Evolutionary conservation across 2,888 invertebrate species (phyloP).

Genomic region (Trichacis sp.): DNA sequence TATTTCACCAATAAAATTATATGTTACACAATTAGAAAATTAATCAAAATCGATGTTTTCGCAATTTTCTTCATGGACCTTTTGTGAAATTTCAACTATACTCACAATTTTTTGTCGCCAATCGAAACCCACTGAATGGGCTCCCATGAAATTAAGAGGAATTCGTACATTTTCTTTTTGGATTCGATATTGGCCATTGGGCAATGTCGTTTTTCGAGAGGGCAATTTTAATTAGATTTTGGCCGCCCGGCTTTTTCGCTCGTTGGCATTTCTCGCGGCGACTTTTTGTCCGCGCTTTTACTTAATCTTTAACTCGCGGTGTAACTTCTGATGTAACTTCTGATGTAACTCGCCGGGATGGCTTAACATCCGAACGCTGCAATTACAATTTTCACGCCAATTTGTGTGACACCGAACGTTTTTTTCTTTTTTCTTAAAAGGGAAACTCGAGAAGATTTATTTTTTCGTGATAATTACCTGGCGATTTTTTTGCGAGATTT

Average conservation of each 20-base stretch:
- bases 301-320: slow-evolving; percentile 36
- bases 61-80: too few relatives aligned
- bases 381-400: slow-evolving; percentile 29
- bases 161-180: not conserved
- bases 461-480: not conserved
- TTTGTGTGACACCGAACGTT: not conserved
- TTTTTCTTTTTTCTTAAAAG: not conserved
- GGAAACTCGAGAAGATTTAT: not conserved
- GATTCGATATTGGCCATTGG: too few relatives aligned
- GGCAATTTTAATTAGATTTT: not conserved
- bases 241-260: not conserved
- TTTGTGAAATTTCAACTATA: too few relatives aligned
- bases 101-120: too few relatives aligned
- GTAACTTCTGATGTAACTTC: slow-evolving; percentile 33
- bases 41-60: too few relatives aligned
- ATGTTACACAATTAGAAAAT: too few relatives aligned
- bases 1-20: too few relatives aligned
- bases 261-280: slow-evolving; percentile 43
- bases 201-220: not conserved
- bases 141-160: too few relatives aligned
- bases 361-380: slow-evolving; percentile 23
- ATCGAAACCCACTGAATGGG: too few relatives aligned
- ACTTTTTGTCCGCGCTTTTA: slow-evolving; percentile 42
- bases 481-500: not conserved
- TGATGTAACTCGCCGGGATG: slow-evolving; percentile 39